Evolutionary conservation across 2,888 invertebrate species (phyloP).

Genomic region (Erynnis tages): DNA sequence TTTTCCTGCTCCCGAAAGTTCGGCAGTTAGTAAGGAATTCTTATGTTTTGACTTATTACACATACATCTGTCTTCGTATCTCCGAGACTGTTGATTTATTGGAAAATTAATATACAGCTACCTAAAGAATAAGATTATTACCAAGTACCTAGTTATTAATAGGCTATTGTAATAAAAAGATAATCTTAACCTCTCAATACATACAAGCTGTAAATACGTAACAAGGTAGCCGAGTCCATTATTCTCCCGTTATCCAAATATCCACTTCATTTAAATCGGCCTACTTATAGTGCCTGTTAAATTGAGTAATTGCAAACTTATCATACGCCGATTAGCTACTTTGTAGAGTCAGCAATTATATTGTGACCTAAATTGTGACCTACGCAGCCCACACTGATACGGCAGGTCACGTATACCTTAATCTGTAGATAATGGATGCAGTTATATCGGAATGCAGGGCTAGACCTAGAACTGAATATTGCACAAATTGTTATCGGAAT

Average conservation of each 20-base stretch:
- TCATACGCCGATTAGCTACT: conserved; percentile 14
- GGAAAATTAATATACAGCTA: too few species aligned
- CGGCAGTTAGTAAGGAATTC: too few species aligned
- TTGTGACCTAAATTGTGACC: conserved; percentile 17
- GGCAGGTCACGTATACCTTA: conserved; percentile 15
- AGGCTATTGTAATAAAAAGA: not conserved
- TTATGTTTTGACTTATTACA: too few species aligned
- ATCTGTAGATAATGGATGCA: conserved; percentile 14
- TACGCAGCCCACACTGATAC: conserved; percentile 13
- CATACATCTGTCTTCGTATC: too few species aligned
- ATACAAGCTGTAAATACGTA: not conserved
- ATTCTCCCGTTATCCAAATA: conserved; percentile 14
- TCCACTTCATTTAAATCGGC: conserved; percentile 13
- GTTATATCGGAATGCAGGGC: conserved; percentile 11
- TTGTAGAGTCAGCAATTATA: conserved; percentile 19
- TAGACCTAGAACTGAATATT: not conserved
- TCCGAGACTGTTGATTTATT: too few species aligned
- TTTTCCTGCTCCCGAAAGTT: too few species aligned
- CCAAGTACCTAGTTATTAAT: not conserved
- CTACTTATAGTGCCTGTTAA: conserved; percentile 9
- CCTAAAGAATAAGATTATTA: not conserved
- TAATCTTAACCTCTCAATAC: not conserved
- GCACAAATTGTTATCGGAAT: conserved; percentile 4
- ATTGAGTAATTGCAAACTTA: conserved; percentile 18
- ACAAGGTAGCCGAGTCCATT: conserved; percentile 3